Evolutionary conservation across 2,888 invertebrate genomes (phyloP).

Genomic region (Ochlodes sylvanus): DNA sequence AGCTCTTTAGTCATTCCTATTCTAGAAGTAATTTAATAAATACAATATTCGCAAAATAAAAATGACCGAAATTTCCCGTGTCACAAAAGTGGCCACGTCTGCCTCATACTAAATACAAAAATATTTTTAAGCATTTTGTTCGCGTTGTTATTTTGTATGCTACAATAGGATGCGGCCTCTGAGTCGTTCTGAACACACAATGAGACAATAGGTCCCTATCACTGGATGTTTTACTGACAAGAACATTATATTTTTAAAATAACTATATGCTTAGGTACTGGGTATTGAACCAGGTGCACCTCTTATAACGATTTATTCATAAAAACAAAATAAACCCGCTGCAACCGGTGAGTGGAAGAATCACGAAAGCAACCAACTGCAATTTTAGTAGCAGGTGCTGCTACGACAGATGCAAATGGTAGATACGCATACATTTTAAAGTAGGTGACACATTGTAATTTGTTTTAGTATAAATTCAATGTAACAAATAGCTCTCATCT

Average conservation of each 20-base stretch:
- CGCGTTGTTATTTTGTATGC: background rate
- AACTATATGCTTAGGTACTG: too few relatives aligned
- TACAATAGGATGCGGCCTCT: background rate
- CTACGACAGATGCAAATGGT: slow-evolving; percentile 6
- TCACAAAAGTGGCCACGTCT: too few relatives aligned
- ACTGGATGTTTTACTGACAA: background rate
- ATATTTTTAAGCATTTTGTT: background rate
- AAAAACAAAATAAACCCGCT: background rate
- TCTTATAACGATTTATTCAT: background rate
- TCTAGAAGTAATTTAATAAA: too few relatives aligned
- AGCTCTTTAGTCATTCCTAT: too few relatives aligned
- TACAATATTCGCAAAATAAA: too few relatives aligned
- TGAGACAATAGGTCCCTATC: background rate
- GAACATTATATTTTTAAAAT: background rate
- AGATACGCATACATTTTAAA: background rate
- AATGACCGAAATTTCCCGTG: too few relatives aligned
- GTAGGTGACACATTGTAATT: background rate
- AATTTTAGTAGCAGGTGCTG: background rate
- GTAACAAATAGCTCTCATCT: background rate
- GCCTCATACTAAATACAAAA: background rate
- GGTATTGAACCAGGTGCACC: too few relatives aligned
- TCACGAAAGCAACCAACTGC: background rate
- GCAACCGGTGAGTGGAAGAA: background rate
- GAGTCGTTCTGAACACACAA: background rate
- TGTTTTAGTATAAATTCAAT: slow-evolving; percentile 9